phyloP scores from a whole-genome alignment of 2,113 vertebrate genomes.

The Butastur rufipennis region DNA sequence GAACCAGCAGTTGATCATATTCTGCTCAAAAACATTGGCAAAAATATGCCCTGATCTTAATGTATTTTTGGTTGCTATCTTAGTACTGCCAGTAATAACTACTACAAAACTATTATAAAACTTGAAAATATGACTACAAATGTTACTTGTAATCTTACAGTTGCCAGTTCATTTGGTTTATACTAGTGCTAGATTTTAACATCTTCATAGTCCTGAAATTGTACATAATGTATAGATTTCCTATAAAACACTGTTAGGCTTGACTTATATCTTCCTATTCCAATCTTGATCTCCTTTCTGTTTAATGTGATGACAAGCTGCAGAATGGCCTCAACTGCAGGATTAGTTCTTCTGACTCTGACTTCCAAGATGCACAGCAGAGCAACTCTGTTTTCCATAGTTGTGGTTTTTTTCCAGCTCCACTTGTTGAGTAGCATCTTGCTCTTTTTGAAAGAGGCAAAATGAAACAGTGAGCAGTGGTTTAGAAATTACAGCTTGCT shows the following conservation, averaged over 20 bases:
- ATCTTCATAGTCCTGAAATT: background rate
- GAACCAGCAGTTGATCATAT: conserved; percentile 47
- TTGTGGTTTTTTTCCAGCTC: background rate
- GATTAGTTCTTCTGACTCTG: background rate
- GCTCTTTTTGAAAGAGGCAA: conserved; percentile 38
- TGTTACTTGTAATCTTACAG: background rate
- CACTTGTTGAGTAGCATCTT: conserved; percentile 40
- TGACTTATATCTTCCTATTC: background rate
- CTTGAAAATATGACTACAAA: background rate
- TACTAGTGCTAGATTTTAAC: background rate
- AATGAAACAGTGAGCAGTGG: conserved; percentile 15
- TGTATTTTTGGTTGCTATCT: conserved; percentile 4
- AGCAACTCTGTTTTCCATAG: background rate
- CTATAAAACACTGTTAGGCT: background rate
- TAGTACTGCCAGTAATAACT: conserved; percentile 18
- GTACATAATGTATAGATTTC: background rate
- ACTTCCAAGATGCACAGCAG: background rate
- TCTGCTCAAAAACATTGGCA: conserved; percentile 41
- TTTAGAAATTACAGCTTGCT: conserved; percentile 48
- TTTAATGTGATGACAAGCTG: background rate
- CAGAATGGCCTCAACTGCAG: background rate
- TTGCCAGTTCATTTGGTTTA: background rate
- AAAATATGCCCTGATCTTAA: background rate
- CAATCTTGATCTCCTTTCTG: background rate
- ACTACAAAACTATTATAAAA: background rate